A percentile compares a stretch with the other conserved stretches of the same genome.
phyloP scores from a whole-genome alignment of 2,113 vertebrate genomes.

The Cebidichthys violaceus region DNA sequence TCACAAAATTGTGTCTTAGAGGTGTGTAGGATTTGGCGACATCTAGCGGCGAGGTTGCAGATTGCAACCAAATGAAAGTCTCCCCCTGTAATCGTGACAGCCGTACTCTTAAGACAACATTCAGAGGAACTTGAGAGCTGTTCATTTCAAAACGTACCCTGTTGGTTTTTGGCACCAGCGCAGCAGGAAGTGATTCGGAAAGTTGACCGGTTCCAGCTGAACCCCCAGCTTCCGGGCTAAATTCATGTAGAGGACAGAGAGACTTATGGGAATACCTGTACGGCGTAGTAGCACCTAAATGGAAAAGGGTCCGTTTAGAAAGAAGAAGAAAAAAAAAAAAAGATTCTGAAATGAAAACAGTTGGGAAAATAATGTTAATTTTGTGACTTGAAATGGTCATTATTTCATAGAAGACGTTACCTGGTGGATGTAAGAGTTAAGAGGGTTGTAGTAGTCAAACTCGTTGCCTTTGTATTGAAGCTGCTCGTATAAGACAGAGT shows the following conservation, averaged over 20 bases:
- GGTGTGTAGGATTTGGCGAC: neutral
- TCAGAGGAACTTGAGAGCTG: neutral
- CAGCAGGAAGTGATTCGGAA: conserved; percentile 96
- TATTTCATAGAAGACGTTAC: conserved; percentile 61
- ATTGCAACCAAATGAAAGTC: neutral
- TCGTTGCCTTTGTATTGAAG: conserved; percentile 97
- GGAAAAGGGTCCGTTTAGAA: neutral
- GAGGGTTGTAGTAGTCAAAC: conserved; percentile 95
- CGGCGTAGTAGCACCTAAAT: conserved; percentile 91
- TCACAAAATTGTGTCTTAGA: neutral
- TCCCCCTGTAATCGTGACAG: neutral
- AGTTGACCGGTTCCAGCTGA: conserved; percentile 95
- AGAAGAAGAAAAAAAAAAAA: no score
- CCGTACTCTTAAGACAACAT: neutral
- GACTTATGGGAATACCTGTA: conserved; percentile 97
- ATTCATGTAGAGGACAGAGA: conserved; percentile 96
- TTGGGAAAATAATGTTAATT: neutral
- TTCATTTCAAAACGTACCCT: conserved; percentile 80
- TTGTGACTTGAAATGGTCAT: neutral
- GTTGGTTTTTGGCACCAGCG: conserved; percentile 92
- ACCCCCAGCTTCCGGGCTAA: conserved; percentile 91
- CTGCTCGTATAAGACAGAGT: conserved; percentile 93
- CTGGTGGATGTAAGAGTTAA: conserved; percentile 98
- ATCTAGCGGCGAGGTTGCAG: neutral
- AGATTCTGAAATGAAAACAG: neutral